Conservation (phyloP, 2,113 vertebrate genomes). For the Notechis scutatus region DNA sequence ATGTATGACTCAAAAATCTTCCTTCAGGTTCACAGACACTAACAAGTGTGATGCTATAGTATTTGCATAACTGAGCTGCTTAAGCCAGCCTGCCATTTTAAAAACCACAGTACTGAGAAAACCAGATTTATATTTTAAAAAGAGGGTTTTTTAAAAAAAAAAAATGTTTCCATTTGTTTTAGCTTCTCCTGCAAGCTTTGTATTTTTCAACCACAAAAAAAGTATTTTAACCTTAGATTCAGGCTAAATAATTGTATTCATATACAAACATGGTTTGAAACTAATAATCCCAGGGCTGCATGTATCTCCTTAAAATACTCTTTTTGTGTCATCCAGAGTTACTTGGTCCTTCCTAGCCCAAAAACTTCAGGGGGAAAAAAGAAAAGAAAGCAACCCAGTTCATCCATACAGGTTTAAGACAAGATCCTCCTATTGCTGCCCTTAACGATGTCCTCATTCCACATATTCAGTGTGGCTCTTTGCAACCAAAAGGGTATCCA, state of each 20-base stretch:
- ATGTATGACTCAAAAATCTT: background rate
- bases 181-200: background rate
- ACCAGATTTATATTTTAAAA: background rate
- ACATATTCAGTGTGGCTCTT: background rate
- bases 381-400: background rate
- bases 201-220: background rate
- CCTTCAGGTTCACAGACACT: background rate
- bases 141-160: background rate
- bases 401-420: background rate
- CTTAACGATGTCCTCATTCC: background rate
- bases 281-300: background rate
- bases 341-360: background rate
- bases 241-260: background rate
- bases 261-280: background rate
- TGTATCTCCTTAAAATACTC: background rate
- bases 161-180: background rate
- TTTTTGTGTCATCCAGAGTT: background rate
- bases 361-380: background rate
- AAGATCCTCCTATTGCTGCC: background rate
- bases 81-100: background rate
- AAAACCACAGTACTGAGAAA: background rate
- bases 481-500: background rate
- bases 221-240: background rate
- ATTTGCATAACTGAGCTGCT: background rate
- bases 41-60: background rate